These are phyloP conservation scores for Toxostoma redivivum DNA, from an alignment of 2,113 vertebrate species.

Conservation along the genomic window DNA sequence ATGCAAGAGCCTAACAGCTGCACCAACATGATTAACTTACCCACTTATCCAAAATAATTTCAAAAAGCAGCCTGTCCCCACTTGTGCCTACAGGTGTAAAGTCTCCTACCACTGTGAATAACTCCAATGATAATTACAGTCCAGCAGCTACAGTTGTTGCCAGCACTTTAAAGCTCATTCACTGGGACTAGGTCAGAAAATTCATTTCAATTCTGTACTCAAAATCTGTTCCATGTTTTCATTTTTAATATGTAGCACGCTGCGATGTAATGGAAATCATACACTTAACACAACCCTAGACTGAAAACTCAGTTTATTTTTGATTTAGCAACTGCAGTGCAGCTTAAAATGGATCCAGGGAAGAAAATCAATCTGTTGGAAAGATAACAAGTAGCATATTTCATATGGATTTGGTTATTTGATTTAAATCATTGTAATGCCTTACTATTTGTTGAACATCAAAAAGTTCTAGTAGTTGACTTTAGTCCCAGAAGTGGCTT, in stretches of 20 bases:
- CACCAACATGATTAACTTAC: neutral
- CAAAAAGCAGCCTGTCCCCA: neutral
- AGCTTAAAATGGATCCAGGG: conserved; percentile 8
- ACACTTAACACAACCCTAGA: neutral
- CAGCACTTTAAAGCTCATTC: conserved; percentile 11
- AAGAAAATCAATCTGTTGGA: conserved; percentile 42
- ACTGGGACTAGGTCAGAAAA: conserved; percentile 3
- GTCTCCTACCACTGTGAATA: neutral
- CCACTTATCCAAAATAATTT: neutral
- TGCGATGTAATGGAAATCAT: neutral
- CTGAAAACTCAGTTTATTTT: conserved; percentile 7
- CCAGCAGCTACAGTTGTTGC: neutral
- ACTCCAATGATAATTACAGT: neutral
- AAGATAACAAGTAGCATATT: conserved; percentile 18
- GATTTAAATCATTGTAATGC: conserved; percentile 24
- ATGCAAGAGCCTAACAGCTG: neutral
- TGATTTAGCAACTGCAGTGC: neutral
- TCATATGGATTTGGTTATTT: conserved; percentile 21
- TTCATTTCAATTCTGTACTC: conserved; percentile 41
- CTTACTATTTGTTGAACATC: conserved; percentile 5
- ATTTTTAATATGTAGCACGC: neutral
- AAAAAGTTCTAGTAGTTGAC: neutral
- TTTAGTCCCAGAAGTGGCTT: neutral
- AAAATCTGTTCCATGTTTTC: conserved; percentile 1
- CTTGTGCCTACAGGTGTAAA: neutral